These are phyloP conservation scores for Thunnus thynnus DNA, from an alignment of 2,113 vertebrate genomes.

Conservation along the genomic window DNA sequence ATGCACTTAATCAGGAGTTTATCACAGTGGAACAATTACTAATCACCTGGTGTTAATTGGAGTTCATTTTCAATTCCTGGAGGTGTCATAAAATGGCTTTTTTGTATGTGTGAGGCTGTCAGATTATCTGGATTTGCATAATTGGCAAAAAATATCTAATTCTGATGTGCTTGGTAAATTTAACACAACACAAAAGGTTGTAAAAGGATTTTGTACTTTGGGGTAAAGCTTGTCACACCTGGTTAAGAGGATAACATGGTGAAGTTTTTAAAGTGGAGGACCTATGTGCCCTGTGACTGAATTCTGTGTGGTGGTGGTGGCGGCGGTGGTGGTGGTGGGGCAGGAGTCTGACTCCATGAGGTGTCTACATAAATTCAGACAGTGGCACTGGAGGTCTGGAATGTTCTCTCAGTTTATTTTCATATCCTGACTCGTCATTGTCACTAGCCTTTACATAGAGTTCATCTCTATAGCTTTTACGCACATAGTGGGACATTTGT, in stretches of 20 bases:
- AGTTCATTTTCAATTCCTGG: conserved; percentile 21
- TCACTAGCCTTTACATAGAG: neutral
- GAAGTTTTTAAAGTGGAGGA: conserved; percentile 9
- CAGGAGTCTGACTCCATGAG: neutral
- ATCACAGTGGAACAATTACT: conserved; percentile 50
- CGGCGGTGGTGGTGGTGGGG: neutral
- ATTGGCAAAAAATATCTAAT: conserved; percentile 38
- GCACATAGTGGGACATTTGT: neutral
- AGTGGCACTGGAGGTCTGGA: conserved; percentile 35
- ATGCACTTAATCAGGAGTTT: conserved; percentile 43
- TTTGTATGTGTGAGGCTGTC: conserved; percentile 23
- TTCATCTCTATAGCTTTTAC: conserved; percentile 18
- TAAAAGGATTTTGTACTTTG: conserved; percentile 33
- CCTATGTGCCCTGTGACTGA: conserved; percentile 8
- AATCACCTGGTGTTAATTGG: conserved; percentile 62
- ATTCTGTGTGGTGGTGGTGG: too few species aligned
- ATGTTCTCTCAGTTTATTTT: conserved; percentile 61
- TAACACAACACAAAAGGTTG: conserved; percentile 29
- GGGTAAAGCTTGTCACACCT: conserved; percentile 34
- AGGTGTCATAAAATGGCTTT: conserved; percentile 24
- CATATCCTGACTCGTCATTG: conserved; percentile 33
- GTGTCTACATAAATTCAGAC: conserved; percentile 35
- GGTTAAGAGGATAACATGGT: conserved; percentile 49
- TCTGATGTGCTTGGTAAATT: conserved; percentile 23
- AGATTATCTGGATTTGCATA: conserved; percentile 67